Evolutionary conservation across 2,113 vertebrate species (phyloP).

Genomic region (Ascaphus truei): DNA sequence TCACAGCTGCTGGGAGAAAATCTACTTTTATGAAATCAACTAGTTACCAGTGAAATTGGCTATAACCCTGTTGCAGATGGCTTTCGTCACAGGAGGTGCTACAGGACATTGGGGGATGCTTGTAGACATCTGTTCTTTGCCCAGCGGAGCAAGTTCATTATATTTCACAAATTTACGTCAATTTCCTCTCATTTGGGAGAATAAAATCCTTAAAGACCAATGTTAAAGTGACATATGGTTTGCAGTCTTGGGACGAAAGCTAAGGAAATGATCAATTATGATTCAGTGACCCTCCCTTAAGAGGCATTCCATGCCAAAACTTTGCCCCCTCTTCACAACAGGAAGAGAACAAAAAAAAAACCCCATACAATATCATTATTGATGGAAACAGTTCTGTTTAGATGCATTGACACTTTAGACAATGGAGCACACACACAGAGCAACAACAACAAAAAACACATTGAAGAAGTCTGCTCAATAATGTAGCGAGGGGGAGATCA

Average conservation of each 20-base stretch:
- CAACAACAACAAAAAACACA: too few species aligned
- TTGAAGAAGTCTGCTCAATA: too few species aligned
- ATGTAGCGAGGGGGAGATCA: too few species aligned
- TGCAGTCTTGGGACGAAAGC: neutral
- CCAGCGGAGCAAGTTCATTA: constrained; percentile 23
- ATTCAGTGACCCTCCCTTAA: neutral
- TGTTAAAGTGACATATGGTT: neutral
- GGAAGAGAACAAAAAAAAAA: too few species aligned
- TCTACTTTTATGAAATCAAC: neutral
- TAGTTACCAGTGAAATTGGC: constrained; percentile 22
- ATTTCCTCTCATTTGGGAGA: constrained; percentile 22
- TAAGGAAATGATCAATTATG: neutral
- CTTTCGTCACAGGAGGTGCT: constrained; percentile 24
- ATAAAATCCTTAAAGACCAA: neutral
- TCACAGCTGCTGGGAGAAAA: constrained; percentile 9
- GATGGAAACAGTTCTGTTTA: too few species aligned
- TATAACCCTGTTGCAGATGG: constrained; percentile 12
- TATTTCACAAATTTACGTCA: constrained; percentile 25
- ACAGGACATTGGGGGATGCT: constrained; percentile 20
- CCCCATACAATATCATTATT: too few species aligned
- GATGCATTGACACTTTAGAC: too few species aligned
- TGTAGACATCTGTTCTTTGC: constrained; percentile 25
- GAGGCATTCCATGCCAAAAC: neutral
- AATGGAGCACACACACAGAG: too few species aligned
- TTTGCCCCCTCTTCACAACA: constrained; percentile 22